Evolutionary conservation across 2,888 invertebrate species (phyloP).

Genomic region (Polymixis flavicincta): DNA sequence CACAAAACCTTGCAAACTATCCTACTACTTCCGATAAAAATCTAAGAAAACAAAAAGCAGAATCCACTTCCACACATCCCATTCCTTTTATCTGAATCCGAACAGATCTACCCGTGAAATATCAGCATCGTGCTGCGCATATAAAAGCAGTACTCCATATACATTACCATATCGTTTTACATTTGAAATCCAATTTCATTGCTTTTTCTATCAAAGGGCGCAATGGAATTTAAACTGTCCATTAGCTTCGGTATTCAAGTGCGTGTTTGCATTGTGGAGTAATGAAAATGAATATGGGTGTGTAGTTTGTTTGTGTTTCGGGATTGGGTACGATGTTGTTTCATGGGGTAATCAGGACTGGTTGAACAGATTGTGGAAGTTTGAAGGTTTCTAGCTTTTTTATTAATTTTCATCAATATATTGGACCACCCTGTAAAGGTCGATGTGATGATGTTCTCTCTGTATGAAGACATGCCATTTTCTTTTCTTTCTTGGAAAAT

Average conservation of each 20-base stretch:
- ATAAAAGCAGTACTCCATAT: conserved; percentile 81
- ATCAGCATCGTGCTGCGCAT: conserved; percentile 84
- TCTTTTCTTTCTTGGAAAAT: not conserved
- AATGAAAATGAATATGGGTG: too few relatives aligned
- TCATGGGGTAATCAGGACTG: not conserved
- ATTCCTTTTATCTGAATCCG: conserved; percentile 82
- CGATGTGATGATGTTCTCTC: not conserved
- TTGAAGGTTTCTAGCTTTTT: not conserved
- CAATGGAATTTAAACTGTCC: too few relatives aligned
- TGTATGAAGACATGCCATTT: not conserved
- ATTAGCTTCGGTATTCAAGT: too few relatives aligned
- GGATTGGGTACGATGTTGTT: too few relatives aligned
- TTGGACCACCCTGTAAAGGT: not conserved
- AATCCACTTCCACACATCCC: conserved; percentile 69
- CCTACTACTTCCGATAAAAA: not conserved
- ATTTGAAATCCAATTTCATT: conserved; percentile 67
- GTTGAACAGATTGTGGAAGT: not conserved
- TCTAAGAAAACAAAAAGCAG: too few relatives aligned
- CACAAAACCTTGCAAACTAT: not conserved
- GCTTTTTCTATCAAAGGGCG: too few relatives aligned
- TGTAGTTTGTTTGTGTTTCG: too few relatives aligned
- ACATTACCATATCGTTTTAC: conserved; percentile 89
- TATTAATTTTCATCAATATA: not conserved
- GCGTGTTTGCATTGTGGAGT: too few relatives aligned
- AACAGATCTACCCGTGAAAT: conserved; percentile 87